phyloP scores from a whole-genome alignment of 1,140 invertebrate genomes.

The Drosophila bocqueti region DNA sequence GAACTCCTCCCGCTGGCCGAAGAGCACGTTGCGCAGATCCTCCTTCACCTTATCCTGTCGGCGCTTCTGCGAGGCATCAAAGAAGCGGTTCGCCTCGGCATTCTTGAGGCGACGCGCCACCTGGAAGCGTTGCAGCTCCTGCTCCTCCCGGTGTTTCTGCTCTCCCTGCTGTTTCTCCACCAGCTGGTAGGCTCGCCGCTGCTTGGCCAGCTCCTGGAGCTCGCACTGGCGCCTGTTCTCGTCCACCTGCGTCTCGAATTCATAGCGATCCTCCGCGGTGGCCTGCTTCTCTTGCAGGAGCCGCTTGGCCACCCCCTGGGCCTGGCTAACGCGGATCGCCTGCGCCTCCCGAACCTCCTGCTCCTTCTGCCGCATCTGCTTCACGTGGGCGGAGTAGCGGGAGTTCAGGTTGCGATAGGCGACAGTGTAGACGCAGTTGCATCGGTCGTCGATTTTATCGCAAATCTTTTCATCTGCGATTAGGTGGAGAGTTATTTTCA shows the following conservation, averaged over 20 bases:
- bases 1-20: constrained; percentile 44
- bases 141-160: constrained; percentile 3
- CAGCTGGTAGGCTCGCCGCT: constrained; percentile 51
- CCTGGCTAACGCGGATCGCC: constrained; percentile 3
- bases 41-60: constrained; percentile 1
- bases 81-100: constrained; percentile 45
- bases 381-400: constrained; percentile 28
- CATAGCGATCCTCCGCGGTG: constrained; percentile 5
- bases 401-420: constrained; percentile 34
- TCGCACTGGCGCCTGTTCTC: constrained; percentile 47
- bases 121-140: constrained; percentile 57
- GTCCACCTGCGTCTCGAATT: constrained; percentile 18
- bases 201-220: constrained; percentile 10
- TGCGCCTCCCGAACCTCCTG: not conserved
- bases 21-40: constrained; percentile 29
- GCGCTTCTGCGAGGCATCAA: constrained; percentile 6
- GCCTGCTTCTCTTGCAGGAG: constrained; percentile 8
- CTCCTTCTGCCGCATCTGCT: constrained; percentile 17
- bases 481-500: not conserved
- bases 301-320: constrained; percentile 18
- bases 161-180: not conserved
- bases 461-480: constrained; percentile 53
- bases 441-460: constrained; percentile 56
- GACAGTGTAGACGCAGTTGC: constrained; percentile 53
- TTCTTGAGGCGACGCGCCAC: constrained; percentile 48